Evolutionary conservation across 2,888 invertebrate species (phyloP).

Genomic region (Leistus spinibarbis): DNA sequence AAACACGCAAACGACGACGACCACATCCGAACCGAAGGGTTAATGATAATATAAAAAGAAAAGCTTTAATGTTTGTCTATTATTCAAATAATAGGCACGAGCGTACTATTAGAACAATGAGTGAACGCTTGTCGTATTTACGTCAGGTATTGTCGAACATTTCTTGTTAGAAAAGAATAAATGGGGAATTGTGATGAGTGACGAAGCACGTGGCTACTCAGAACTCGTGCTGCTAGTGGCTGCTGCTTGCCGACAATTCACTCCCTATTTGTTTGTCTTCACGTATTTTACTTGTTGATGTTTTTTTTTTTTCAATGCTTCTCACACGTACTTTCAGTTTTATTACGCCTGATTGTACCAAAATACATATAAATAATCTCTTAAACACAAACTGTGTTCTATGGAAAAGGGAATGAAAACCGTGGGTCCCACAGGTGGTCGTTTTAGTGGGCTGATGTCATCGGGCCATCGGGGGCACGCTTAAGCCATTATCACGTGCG

Average conservation of each 20-base stretch:
- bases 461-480: background rate
- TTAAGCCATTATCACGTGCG: background rate
- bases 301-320: constrained; percentile 17
- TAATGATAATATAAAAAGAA: background rate
- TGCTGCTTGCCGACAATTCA: constrained; percentile 21
- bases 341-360: too few relatives aligned
- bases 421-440: background rate
- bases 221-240: constrained; percentile 11
- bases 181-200: constrained; percentile 21
- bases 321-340: constrained; percentile 14
- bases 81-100: background rate
- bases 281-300: background rate
- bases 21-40: background rate
- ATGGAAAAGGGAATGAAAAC: too few relatives aligned
- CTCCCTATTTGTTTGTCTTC: background rate
- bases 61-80: background rate
- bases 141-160: constrained; percentile 20
- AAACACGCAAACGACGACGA: background rate
- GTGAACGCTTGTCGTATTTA: background rate
- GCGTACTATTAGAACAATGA: background rate
- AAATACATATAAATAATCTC: too few relatives aligned
- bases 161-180: constrained; percentile 26
- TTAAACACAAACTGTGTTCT: too few relatives aligned
- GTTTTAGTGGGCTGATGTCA: background rate
- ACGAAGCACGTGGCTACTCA: constrained; percentile 17